A percentile compares a stretch with the other conserved stretches of the same genome.
phyloP scores from a whole-genome alignment of 2,797 vertebrate genomes.

The Ara ararauna region DNA sequence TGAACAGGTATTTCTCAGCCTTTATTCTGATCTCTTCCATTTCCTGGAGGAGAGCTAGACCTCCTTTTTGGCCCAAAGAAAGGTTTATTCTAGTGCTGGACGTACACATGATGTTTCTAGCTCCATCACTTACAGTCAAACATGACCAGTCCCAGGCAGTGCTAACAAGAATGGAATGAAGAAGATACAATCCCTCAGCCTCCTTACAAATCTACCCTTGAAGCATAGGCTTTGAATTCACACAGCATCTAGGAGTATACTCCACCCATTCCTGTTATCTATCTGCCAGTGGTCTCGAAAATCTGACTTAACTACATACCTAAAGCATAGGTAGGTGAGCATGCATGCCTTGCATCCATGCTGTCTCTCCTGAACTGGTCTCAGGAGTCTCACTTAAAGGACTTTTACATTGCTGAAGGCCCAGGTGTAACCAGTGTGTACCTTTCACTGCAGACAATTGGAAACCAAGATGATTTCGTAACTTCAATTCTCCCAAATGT shows the following conservation, averaged over 20 bases:
- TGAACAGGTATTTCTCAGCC: background rate
- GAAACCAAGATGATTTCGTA: background rate
- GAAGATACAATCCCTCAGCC: background rate
- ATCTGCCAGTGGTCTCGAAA: background rate
- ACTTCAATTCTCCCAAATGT: background rate
- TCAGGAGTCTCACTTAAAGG: background rate
- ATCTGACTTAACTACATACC: background rate
- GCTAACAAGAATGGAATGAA: background rate
- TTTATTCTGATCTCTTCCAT: background rate
- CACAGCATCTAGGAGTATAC: background rate
- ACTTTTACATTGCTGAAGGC: background rate
- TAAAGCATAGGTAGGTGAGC: background rate
- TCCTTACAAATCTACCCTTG: background rate
- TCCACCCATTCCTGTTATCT: background rate
- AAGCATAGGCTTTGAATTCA: background rate
- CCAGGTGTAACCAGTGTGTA: background rate
- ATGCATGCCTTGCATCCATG: no score
- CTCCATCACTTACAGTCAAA: background rate
- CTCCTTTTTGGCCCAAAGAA: background rate
- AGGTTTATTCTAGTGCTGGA: background rate
- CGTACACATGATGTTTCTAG: background rate
- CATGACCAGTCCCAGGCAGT: background rate
- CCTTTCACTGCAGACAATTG: background rate
- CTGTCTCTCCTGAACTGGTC: background rate
- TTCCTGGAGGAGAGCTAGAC: background rate